Percentiles rank a stretch among this genome's conserved stretches.
Conservation (phyloP, 2,888 invertebrate species). For the Notodonta dromedarius region DNA sequence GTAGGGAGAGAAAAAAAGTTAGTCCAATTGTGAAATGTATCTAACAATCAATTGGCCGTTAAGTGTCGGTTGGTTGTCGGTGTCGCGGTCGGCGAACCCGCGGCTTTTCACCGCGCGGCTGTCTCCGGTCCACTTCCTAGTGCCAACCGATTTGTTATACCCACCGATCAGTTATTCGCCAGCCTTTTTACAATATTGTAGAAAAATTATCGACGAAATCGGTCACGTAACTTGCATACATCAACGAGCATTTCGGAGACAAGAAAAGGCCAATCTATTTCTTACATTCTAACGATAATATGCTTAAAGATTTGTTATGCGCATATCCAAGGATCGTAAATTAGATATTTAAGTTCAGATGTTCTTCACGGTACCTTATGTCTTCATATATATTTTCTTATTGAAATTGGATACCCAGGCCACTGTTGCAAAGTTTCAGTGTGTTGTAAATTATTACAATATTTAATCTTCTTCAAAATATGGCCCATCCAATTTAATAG, state of each 20-base stretch:
- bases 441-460: too few species aligned
- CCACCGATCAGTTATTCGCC: conserved; percentile 12
- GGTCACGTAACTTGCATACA: neutral
- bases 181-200: neutral
- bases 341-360: too few species aligned
- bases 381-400: too few species aligned
- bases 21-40: conserved; percentile 44
- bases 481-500: too few species aligned
- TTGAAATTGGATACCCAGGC: too few species aligned
- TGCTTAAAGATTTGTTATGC: too few species aligned
- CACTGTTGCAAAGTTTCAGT: too few species aligned
- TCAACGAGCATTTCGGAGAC: neutral
- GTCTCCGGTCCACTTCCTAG: neutral
- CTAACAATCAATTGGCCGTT: conserved; percentile 56
- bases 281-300: too few species aligned
- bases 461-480: too few species aligned
- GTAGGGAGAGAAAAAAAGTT: conserved; percentile 12
- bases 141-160: conserved; percentile 64
- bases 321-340: too few species aligned
- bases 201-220: neutral
- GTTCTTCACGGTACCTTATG: too few species aligned
- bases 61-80: conserved; percentile 44
- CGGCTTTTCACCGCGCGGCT: conserved; percentile 7
- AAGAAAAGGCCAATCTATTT: neutral
- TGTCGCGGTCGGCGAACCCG: conserved; percentile 48